Evolutionary conservation across 2,113 vertebrate genomes (phyloP), one percentile per base, ranked within the genome.

Genomic region (Furnarius figulus): DNA sequence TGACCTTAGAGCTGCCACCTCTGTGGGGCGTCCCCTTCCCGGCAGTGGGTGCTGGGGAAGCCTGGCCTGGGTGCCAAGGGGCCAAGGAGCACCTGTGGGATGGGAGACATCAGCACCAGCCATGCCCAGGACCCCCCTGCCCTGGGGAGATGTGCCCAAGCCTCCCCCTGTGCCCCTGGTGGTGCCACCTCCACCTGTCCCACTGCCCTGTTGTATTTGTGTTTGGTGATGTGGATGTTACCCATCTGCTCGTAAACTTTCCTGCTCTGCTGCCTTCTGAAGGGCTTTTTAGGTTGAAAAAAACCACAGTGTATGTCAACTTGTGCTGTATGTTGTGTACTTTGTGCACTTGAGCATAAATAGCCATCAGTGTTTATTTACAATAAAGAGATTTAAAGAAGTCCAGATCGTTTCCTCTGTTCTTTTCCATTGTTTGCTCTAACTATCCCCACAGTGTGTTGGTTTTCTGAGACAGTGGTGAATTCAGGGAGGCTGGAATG

Each of bases 391-490:
- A 20, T 56, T 86, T 63, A 0, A 4, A 62, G 46, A 35, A 27
- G 9, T 1, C 10, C 5, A 30, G 15, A 3, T 19, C 1, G 1
- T 74, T 78, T 47, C 42, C 44, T 68, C 19, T 47, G 39, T 61
- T 58, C 1, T 37, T 74, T 93, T 59, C 55, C 35, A 2, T 25
- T 80, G 22, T 91, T 77, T 90, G 55, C n/a, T 46, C 0, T 17
- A 3, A 4, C 16, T 21, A 1, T 6, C 2, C 47, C 2, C 47
- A 0, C 16, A 10, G 12, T 6, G 12, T 35, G 52, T 27, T 79
- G 78, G 4, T 11, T 46, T 85, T 25, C 39, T 15, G 68, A 17
- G 70, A 5, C 3, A 10, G 5, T 10, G 53, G 35, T 28, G 72
- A 42, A 5, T 44, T 68, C 3, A 0, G 42, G 44, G 39, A 7